These are phyloP conservation scores for Nannobrachium achirus DNA, from an alignment of 2,113 vertebrate species.

Conservation along the genomic window DNA sequence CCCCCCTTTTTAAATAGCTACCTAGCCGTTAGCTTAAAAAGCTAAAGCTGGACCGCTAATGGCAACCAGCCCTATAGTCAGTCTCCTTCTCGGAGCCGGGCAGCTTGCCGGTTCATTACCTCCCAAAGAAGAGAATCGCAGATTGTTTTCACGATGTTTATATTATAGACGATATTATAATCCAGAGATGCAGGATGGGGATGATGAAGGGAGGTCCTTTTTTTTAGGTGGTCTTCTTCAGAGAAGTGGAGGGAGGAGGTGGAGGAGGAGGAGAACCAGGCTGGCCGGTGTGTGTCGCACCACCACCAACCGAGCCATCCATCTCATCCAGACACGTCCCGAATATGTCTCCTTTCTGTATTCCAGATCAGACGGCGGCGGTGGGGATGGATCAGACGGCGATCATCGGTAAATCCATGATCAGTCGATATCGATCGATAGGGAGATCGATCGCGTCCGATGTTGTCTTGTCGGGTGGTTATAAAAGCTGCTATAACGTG, in stretches of 20 bases:
- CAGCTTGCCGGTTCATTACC: no score
- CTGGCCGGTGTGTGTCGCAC: conserved; percentile 68
- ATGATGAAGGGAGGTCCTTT: no score
- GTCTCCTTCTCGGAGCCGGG: no score
- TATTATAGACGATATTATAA: no score
- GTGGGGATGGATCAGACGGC: not conserved
- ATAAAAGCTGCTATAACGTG: no score
- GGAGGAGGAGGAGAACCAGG: conserved; percentile 11
- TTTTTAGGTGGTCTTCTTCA: no score
- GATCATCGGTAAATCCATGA: no score
- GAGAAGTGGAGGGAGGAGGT: no score
- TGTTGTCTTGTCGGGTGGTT: conserved; percentile 26
- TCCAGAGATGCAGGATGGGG: no score
- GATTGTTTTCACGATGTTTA: no score
- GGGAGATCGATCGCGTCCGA: conserved; percentile 23
- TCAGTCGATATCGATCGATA: not conserved
- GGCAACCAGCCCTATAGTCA: conserved; percentile 23
- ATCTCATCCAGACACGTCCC: conserved; percentile 56
- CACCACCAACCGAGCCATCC: conserved; percentile 28
- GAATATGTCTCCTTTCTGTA: conserved; percentile 20
- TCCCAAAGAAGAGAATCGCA: no score
- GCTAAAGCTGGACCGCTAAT: conserved; percentile 8
- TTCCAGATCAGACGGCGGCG: not conserved
- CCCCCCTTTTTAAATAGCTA: conserved; percentile 17
- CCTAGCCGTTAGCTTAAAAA: conserved; percentile 38